These are phyloP conservation scores for Polylopha cassiicola DNA, from an alignment of 2,888 invertebrate species.

Conservation along the genomic window DNA sequence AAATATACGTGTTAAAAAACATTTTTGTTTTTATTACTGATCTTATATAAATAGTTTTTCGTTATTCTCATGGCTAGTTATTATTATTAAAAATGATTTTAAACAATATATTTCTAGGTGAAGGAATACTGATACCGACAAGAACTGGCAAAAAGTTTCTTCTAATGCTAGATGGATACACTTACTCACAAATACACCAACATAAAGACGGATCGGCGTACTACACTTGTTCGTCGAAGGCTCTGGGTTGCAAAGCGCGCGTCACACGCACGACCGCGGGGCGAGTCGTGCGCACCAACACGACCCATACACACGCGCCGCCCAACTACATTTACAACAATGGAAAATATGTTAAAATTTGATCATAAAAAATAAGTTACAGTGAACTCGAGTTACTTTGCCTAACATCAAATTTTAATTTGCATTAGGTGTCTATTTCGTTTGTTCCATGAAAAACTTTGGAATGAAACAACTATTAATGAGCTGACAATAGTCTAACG, in stretches of 20 bases:
- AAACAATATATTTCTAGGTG: constrained; percentile 1
- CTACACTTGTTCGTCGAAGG: constrained; percentile 40
- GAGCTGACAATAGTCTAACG: no score
- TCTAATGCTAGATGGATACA: constrained; percentile 22
- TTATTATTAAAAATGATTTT: not conserved
- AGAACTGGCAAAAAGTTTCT: constrained; percentile 4
- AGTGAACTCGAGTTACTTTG: no score
- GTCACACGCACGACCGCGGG: constrained; percentile 26
- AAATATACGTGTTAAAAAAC: no score
- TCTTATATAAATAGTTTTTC: no score
- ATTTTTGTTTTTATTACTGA: no score
- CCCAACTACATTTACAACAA: constrained; percentile 29
- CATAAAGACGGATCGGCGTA: constrained; percentile 12
- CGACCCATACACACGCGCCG: constrained; percentile 30
- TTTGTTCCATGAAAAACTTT: no score
- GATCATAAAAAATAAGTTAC: no score
- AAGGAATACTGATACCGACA: constrained; percentile 8
- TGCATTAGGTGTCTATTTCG: no score
- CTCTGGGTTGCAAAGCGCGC: constrained; percentile 30
- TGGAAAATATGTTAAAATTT: constrained; percentile 29
- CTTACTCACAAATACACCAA: constrained; percentile 44
- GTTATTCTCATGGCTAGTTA: no score
- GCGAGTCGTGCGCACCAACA: constrained; percentile 21
- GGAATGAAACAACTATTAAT: no score
- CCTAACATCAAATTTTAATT: no score